These are phyloP conservation scores for Apamea anceps DNA, from an alignment of 2,888 invertebrate genomes.

Conservation along the genomic window DNA sequence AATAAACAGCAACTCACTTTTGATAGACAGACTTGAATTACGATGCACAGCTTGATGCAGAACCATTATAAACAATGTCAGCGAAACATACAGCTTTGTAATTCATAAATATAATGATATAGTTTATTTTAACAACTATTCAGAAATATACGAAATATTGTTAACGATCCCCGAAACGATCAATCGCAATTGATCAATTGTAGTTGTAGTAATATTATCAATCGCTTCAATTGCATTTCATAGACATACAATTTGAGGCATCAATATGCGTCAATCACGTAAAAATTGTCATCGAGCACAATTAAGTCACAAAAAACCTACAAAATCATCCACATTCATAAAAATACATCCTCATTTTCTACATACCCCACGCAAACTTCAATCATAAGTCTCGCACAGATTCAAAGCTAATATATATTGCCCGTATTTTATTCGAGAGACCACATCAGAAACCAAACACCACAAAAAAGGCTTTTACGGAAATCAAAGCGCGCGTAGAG, in stretches of 20 bases:
- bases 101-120: neutral
- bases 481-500: conserved; percentile 36
- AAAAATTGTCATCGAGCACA: neutral
- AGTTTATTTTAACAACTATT: neutral
- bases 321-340: neutral
- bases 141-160: neutral
- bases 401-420: conserved; percentile 19
- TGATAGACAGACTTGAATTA: neutral
- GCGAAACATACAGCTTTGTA: neutral
- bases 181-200: too few relatives aligned
- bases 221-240: neutral
- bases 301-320: neutral
- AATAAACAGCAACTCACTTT: neutral
- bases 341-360: neutral
- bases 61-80: neutral
- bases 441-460: conserved; percentile 27
- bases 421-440: conserved; percentile 17
- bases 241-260: neutral
- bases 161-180: neutral
- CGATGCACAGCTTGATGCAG: neutral
- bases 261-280: neutral
- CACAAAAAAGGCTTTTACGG: conserved; percentile 38
- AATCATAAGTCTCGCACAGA: conserved; percentile 5
- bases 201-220: neutral
- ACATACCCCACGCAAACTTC: neutral